phyloP scores from a whole-genome alignment of 1,140 invertebrate genomes.

The Leptoteleia sp. region DNA sequence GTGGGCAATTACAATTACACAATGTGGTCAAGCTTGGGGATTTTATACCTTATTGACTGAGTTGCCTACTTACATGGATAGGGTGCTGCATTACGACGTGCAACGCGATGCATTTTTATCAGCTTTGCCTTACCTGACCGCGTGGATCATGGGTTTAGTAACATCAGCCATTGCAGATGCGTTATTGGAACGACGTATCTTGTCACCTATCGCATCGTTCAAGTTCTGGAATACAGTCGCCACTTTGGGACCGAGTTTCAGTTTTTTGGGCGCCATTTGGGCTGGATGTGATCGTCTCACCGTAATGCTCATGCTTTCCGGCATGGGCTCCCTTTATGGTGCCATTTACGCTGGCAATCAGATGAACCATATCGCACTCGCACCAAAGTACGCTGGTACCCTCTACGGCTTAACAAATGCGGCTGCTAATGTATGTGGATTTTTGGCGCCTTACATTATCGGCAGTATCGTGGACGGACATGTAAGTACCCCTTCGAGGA shows the following conservation, averaged over 20 bases:
- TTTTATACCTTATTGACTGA: constrained; percentile 97
- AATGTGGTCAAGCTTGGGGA: constrained; percentile 96
- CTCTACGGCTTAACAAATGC: constrained; percentile 95
- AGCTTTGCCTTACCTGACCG: constrained; percentile 77
- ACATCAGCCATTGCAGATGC: constrained; percentile 88
- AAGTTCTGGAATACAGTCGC: constrained; percentile 89
- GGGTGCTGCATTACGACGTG: constrained; percentile 94
- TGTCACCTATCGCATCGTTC: constrained; percentile 86
- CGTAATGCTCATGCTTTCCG: constrained; percentile 86
- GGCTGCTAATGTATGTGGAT: constrained; percentile 92
- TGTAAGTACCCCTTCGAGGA: constrained; percentile 76
- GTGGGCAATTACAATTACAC: constrained; percentile 93
- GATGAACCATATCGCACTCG: constrained; percentile 94
- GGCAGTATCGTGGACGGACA: constrained; percentile 87
- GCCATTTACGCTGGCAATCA: constrained; percentile 90
- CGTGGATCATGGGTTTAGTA: constrained; percentile 86
- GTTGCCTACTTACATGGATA: constrained; percentile 96
- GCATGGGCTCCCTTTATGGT: constrained; percentile 87
- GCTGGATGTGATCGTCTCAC: constrained; percentile 87
- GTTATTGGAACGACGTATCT: constrained; percentile 83
- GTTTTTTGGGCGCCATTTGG: constrained; percentile 88
- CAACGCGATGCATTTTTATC: constrained; percentile 81
- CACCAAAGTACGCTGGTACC: constrained; percentile 91
- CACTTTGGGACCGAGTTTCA: constrained; percentile 87
- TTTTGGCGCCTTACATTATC: constrained; percentile 91